Percentiles rank a stretch among this genome's conserved stretches.
phyloP scores from a whole-genome alignment of 2,797 vertebrate species.

The Esox lucius region DNA sequence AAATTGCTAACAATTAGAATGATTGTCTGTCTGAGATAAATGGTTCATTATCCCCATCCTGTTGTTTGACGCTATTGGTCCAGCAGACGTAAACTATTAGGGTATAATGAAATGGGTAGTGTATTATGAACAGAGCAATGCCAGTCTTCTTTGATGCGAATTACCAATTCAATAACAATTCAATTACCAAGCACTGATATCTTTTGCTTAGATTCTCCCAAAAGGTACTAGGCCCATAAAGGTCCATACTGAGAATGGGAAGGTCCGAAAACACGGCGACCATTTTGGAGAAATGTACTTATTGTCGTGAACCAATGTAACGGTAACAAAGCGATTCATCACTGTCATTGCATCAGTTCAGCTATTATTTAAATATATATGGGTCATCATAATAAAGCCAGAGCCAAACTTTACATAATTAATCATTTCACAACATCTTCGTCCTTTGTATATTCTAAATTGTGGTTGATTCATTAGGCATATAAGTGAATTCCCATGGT shows the following conservation, averaged over 20 bases:
- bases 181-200: neutral
- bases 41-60: slow-evolving; percentile 4
- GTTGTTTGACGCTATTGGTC: slow-evolving; percentile 25
- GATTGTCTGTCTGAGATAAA: slow-evolving; percentile 49
- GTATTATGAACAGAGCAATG: neutral
- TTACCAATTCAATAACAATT: neutral
- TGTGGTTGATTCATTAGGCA: neutral
- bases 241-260: neutral
- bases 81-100: slow-evolving; percentile 14
- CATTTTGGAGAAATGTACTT: slow-evolving; percentile 42
- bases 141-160: neutral
- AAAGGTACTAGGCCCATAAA: neutral
- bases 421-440: slow-evolving; percentile 53
- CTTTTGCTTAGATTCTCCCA: neutral
- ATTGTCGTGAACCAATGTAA: slow-evolving; percentile 60
- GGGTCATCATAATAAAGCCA: slow-evolving; percentile 65
- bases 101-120: slow-evolving; percentile 2
- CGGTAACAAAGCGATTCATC: slow-evolving; percentile 63
- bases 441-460: slow-evolving; percentile 46
- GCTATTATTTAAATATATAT: slow-evolving; percentile 64
- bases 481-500: neutral
- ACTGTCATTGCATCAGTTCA: slow-evolving; percentile 65
- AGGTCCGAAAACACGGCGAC: slow-evolving; percentile 8
- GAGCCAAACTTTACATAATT: slow-evolving; percentile 54
- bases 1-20: slow-evolving; percentile 54